Conservation (phyloP, 2,888 invertebrate species). For the Phengaris arion region DNA sequence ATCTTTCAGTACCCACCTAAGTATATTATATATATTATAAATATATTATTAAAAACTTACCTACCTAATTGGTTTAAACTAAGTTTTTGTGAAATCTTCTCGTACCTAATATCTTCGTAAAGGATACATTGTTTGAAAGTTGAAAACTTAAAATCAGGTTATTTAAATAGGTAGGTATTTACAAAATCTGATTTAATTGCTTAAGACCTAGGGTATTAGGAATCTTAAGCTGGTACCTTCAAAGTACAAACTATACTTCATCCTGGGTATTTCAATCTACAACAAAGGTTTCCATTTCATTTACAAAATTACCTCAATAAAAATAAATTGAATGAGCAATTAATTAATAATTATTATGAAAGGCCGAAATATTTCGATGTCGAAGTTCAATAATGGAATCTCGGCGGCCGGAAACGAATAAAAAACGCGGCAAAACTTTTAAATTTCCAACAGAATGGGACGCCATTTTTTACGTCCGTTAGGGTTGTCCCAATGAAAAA, state of each 20-base stretch:
- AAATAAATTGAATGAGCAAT: slow-evolving; percentile 33
- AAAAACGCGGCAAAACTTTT: slow-evolving; percentile 78
- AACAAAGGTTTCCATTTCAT: background rate
- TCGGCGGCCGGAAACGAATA: slow-evolving; percentile 74
- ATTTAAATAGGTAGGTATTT: no score
- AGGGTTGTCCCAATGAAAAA: slow-evolving; percentile 78
- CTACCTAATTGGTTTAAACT: no score
- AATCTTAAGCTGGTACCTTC: no score
- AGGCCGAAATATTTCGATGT: slow-evolving; percentile 39
- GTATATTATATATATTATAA: no score
- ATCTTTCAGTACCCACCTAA: no score
- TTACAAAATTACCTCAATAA: background rate
- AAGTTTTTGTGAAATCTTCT: no score
- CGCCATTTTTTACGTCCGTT: slow-evolving; percentile 78
- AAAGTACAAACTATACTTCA: background rate
- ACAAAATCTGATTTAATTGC: no score
- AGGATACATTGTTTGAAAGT: no score
- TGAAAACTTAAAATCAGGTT: no score
- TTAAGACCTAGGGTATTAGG: no score
- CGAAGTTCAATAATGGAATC: slow-evolving; percentile 63
- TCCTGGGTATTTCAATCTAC: background rate
- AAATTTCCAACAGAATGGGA: slow-evolving; percentile 73
- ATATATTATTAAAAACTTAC: no score
- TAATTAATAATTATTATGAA: slow-evolving; percentile 31
- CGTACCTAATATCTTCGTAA: no score